Conservation (phyloP, 2,113 vertebrate genomes). For the Rhombomys opimus region DNA sequence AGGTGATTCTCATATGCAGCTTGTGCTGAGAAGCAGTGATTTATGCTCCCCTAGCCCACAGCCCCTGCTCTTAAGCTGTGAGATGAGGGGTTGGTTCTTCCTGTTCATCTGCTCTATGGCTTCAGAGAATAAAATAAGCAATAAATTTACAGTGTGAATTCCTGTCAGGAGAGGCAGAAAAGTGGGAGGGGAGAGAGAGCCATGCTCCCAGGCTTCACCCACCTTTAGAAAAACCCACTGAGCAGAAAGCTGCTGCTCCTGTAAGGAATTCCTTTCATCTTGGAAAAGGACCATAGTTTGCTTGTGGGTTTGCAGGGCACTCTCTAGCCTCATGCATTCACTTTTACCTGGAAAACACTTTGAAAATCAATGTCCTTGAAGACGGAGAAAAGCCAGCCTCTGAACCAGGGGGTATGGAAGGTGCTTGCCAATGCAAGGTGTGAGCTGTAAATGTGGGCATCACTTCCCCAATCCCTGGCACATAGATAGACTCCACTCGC, state of each 20-base stretch:
- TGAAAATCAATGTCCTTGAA: constrained; percentile 11
- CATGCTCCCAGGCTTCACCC: not conserved
- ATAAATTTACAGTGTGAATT: constrained; percentile 49
- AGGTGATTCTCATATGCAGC: constrained; percentile 28
- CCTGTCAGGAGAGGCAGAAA: constrained; percentile 17
- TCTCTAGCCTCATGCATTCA: not conserved
- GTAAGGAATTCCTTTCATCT: constrained; percentile 15
- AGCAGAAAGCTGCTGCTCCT: not conserved
- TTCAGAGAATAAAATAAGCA: constrained; percentile 47
- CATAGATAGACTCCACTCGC: not conserved
- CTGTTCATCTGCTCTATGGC: constrained; percentile 19
- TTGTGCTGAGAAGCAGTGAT: constrained; percentile 8
- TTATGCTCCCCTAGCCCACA: not conserved
- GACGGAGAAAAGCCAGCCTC: not conserved
- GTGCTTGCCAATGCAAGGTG: not conserved
- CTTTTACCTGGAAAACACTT: not conserved
- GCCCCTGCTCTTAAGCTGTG: constrained; percentile 45
- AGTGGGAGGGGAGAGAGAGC: not conserved
- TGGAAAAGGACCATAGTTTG: not conserved
- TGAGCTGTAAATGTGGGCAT: not conserved
- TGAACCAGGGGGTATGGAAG: not conserved
- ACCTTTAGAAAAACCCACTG: not conserved
- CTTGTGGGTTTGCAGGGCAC: not conserved
- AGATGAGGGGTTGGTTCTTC: not conserved
- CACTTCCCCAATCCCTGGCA: not conserved